Base-by-base conservation (phyloP, 2,888 invertebrate genomes). In the Lasiommata megera region DNA sequence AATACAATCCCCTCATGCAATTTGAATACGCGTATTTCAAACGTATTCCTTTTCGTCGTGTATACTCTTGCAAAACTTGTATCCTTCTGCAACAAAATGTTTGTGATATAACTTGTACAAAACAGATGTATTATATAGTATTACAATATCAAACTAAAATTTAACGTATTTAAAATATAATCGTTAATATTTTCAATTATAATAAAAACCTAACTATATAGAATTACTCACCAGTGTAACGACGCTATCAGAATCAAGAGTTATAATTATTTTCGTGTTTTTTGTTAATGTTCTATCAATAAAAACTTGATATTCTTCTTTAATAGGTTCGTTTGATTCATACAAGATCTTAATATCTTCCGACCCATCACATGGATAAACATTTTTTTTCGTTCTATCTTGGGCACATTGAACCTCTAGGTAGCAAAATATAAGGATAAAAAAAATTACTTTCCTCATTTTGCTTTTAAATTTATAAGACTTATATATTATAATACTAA, bases 41-140 rank as follows among this genome's bases (percentile, higher is more conserved):
- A 51, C 11, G 28, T 51, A 6, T 38, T 51, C 9, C 14, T 38
- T 16, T 28, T 38, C 29, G 8, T 51, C 3, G 51, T 14, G 14
- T 12, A 40, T 38, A 51, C 28, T 11, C 51, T 38, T 23, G 51
- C 51, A 51, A 51, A 51, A 28, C 51, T 51, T 40, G 23, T 28
- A 29, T 51, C 51, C 16, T 16, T 29, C 51, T 51, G 51, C 16
- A 51, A 51, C 16, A 48, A 5, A 48, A 23, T 23, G n/a, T n/a
- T n/a, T n/a, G n/a, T n/a, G n/a, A n/a, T n/a, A n/a, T n/a, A n/a
- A n/a, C n/a, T n/a, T n/a, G n/a, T n/a, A n/a, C n/a, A n/a, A n/a
- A n/a, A n/a, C n/a, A n/a, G n/a, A n/a, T n/a, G n/a, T n/a, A n/a
- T n/a, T n/a, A n/a, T n/a, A n/a, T n/a, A n/a, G n/a, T n/a, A n/a